Conservation (phyloP, 2,888 invertebrate genomes). For the Drosophila setosimentum region DNA sequence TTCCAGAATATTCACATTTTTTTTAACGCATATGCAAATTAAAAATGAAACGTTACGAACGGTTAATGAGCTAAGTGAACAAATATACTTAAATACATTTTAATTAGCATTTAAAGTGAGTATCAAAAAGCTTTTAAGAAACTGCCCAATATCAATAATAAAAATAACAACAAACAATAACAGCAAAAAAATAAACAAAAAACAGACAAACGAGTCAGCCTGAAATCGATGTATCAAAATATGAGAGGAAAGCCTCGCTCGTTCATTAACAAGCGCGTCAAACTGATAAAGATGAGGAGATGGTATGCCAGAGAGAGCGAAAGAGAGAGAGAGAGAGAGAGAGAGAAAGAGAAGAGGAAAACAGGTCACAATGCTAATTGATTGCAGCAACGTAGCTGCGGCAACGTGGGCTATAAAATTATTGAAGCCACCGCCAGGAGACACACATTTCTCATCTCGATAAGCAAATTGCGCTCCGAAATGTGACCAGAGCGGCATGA, state of each 20-base stretch:
- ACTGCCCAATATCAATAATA: conserved; percentile 43
- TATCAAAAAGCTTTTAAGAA: conserved; percentile 77
- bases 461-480: conserved; percentile 71
- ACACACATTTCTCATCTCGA: conserved; percentile 75
- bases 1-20: conserved; percentile 12
- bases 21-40: conserved; percentile 44
- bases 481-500: conserved; percentile 15
- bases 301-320: conserved; percentile 1
- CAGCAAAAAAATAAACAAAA: conserved; percentile 7
- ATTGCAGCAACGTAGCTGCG: conserved; percentile 63
- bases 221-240: conserved; percentile 75
- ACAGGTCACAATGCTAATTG: conserved; percentile 79
- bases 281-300: conserved; percentile 62
- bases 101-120: conserved; percentile 83
- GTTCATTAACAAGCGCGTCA: conserved; percentile 80
- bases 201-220: conserved; percentile 16
- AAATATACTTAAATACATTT: conserved; percentile 78
- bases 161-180: conserved; percentile 47
- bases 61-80: conserved; percentile 56
- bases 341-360: conserved; percentile 35
- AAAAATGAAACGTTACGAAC: conserved; percentile 15
- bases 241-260: conserved; percentile 66
- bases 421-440: conserved; percentile 74
- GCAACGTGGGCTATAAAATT: conserved; percentile 76
- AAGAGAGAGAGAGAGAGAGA: conserved; percentile 7